Evolutionary conservation across 2,113 vertebrate species (phyloP).

Genomic region (Petrocephalus zakoni): DNA sequence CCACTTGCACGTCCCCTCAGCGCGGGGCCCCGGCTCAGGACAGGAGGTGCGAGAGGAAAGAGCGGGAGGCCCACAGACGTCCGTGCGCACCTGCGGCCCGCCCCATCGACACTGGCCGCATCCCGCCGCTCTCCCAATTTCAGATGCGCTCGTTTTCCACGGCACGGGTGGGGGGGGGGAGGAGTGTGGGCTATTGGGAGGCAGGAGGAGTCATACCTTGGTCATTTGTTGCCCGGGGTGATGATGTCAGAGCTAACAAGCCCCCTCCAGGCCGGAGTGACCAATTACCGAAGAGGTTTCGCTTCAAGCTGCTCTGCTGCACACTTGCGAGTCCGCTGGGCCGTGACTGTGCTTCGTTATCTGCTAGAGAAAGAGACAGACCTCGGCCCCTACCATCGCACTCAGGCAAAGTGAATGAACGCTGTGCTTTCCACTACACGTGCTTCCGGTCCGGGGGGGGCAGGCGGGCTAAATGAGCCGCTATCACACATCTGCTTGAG

Average conservation of each 20-base stretch:
- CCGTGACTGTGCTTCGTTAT: not conserved
- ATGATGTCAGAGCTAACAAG: not conserved
- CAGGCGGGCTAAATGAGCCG: not conserved
- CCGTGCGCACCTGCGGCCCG: constrained; percentile 12
- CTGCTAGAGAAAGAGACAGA: not conserved
- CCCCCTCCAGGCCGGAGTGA: not conserved
- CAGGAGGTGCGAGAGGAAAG: not conserved
- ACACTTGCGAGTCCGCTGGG: not conserved
- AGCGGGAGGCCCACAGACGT: constrained; percentile 32
- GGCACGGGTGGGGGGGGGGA: constrained; percentile 11
- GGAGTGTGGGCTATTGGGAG: not conserved
- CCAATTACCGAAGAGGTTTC: not conserved
- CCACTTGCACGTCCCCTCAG: constrained; percentile 21
- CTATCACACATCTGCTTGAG: not conserved
- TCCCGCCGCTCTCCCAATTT: constrained; percentile 43
- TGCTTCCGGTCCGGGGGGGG: not conserved
- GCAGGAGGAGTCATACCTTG: not conserved
- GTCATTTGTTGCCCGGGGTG: not conserved
- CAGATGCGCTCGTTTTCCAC: constrained; percentile 32
- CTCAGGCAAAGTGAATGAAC: not conserved
- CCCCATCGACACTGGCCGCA: constrained; percentile 18
- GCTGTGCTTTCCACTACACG: not conserved
- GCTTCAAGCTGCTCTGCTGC: not conserved
- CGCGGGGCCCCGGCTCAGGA: not conserved
- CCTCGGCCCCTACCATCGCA: not conserved